phyloP scores from a whole-genome alignment of 2,113 vertebrate species.

The Gymnocephalus cernua region DNA sequence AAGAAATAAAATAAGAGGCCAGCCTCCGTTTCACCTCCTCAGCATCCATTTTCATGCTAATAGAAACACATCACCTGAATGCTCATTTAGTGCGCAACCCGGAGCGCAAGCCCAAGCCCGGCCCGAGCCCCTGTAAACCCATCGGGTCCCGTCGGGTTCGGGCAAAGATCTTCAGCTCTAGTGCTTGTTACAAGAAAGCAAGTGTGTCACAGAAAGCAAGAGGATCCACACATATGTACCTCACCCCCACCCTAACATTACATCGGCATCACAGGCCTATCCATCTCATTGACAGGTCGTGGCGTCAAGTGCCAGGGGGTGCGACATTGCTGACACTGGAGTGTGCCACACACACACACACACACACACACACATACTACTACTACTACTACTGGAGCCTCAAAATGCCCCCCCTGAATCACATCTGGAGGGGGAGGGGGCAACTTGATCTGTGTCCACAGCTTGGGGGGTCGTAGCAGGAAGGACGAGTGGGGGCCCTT shows the following conservation, averaged over 20 bases:
- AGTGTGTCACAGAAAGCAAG: conserved; percentile 61
- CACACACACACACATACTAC: conserved; percentile 57
- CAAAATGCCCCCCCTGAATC: conserved; percentile 50
- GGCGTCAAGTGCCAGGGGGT: conserved; percentile 81
- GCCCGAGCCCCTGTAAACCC: too few relatives aligned
- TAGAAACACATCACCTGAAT: too few relatives aligned
- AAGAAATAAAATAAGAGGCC: too few relatives aligned
- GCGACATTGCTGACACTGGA: conserved; percentile 79
- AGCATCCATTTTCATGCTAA: too few relatives aligned
- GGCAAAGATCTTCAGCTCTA: too few relatives aligned
- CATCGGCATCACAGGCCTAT: conserved; percentile 72
- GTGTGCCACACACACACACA: conserved; percentile 63
- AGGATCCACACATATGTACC: conserved; percentile 51
- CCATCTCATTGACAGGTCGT: conserved; percentile 83
- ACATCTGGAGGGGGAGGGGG: conserved; percentile 80
- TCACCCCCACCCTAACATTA: conserved; percentile 60
- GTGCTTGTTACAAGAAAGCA: conserved; percentile 59
- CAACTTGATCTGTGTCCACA: conserved; percentile 74
- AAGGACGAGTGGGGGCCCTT: conserved; percentile 69
- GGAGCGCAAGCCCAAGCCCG: too few relatives aligned
- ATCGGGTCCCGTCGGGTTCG: too few relatives aligned
- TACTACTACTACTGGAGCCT: conserved; percentile 50
- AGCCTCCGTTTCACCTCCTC: too few relatives aligned
- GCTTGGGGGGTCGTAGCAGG: conserved; percentile 68
- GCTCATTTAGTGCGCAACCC: too few relatives aligned